phyloP scores from a whole-genome alignment of 2,797 vertebrate genomes.

The Odontamblyopus lacepedii region DNA sequence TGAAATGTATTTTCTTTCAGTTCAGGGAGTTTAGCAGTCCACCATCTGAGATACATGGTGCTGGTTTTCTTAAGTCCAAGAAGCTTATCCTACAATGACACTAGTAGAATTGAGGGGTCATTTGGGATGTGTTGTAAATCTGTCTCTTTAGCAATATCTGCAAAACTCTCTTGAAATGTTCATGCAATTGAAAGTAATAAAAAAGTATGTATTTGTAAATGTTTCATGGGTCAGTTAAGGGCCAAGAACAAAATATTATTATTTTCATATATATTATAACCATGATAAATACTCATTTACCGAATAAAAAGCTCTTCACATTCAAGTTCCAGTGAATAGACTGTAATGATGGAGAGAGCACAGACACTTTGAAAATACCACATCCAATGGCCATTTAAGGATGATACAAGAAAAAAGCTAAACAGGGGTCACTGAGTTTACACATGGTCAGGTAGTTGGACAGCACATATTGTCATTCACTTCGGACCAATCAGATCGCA shows the following conservation, averaged over 20 bases:
- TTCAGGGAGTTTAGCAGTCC: slow-evolving; percentile 29
- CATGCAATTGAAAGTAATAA: slow-evolving; percentile 15
- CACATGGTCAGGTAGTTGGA: slow-evolving; percentile 10
- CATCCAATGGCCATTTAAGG: not conserved
- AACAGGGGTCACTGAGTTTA: not conserved
- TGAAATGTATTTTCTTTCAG: slow-evolving; percentile 45
- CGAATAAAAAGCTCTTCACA: not conserved
- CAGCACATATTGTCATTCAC: not conserved
- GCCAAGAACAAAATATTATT: not conserved
- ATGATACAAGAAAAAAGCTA: not conserved
- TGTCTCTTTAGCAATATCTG: slow-evolving; percentile 52
- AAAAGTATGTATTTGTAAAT: slow-evolving; percentile 9
- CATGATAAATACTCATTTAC: not conserved
- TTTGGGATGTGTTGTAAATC: slow-evolving; percentile 50
- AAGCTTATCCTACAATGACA: slow-evolving; percentile 44
- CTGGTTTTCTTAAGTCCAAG: slow-evolving; percentile 38
- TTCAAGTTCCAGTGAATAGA: not conserved
- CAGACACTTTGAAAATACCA: not conserved
- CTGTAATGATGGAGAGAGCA: not conserved
- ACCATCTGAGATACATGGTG: slow-evolving; percentile 32
- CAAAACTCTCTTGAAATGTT: slow-evolving; percentile 42
- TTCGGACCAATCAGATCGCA: slow-evolving; percentile 3
- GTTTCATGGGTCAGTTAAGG: not conserved
- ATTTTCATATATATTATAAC: not conserved
- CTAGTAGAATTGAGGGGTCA: slow-evolving; percentile 37